Percentiles rank a stretch among this genome's conserved stretches.
Conservation (phyloP, 2,113 vertebrate genomes). For the Eretmochelys imbricata region DNA sequence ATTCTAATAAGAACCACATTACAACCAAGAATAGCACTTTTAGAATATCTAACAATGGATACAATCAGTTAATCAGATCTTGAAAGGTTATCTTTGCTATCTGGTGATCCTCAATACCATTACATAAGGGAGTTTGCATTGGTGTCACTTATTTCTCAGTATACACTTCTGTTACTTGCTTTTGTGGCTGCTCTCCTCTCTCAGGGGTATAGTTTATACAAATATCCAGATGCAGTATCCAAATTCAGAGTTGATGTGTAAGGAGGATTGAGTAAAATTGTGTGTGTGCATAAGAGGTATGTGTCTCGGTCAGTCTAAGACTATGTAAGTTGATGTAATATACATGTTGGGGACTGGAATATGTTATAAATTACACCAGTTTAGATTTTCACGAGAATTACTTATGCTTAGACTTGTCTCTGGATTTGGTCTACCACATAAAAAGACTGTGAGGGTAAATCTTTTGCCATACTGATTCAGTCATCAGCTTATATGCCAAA, state of each 20-base stretch:
- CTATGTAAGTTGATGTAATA: too few relatives aligned
- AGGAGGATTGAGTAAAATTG: not conserved
- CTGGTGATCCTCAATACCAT: not conserved
- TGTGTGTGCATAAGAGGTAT: not conserved
- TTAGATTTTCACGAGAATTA: not conserved
- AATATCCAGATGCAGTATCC: too few relatives aligned
- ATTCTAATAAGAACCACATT: not conserved
- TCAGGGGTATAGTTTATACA: not conserved
- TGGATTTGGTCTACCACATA: not conserved
- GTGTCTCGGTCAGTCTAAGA: too few relatives aligned
- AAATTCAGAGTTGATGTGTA: not conserved
- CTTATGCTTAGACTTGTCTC: not conserved
- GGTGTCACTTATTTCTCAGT: not conserved
- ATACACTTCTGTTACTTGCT: not conserved
- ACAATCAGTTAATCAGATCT: not conserved
- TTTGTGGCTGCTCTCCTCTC: not conserved
- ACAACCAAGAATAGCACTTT: not conserved
- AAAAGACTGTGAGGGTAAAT: not conserved
- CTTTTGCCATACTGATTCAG: not conserved
- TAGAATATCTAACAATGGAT: not conserved
- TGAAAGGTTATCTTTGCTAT: not conserved
- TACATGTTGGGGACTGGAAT: too few relatives aligned
- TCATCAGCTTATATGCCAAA: not conserved
- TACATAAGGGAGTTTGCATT: not conserved
- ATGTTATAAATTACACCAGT: not conserved